Base-by-base conservation (phyloP, 2,797 vertebrate genomes). In the Mionectes olivaceus region DNA sequence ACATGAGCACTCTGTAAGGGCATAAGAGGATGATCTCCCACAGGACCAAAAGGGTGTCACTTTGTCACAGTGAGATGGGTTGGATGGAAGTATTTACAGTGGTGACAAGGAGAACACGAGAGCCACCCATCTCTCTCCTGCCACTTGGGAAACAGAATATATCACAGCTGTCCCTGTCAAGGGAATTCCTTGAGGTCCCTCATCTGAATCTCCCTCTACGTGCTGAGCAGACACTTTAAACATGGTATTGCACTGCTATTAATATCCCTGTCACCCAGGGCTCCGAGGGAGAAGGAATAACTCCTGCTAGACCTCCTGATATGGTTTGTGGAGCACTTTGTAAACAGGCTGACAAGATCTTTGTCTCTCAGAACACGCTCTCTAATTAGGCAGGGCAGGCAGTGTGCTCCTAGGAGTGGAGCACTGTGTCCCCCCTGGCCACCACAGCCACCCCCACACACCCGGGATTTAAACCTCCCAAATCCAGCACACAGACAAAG, bases 121-220 rank as follows among this genome's bases (percentile, higher is more conserved):
- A 93, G 65, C 46, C 33, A 13, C 57, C 35, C 35, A 1, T 27
- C 60, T 11, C 56, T 39, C 87, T 82, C 35, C 69, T 63, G 41
- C 33, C 81, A 59, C 90, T 53, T 70, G 80, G 80, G 95, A 95
- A 95, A 96, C 83, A 57, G 83, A n/a, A 90, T 95, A 69, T 67
- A 95, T 2, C 69, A 76, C 96, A 96, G 92, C 95, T 96, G 95
- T 95, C 77, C 57, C 83, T 21, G 68, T 16, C 85, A 55, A 3
- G 27, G 96, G 69, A 63, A 96, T 93, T 95, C 90, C 90, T 83
- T 57, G 76, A 93, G 94, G 24, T 90, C 19, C 79, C 93, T 41
- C 4, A 9, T 55, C 57, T 56, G 49, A 46, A 32, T 13, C 41
- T 86, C 61, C 25, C 70, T 17, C 37, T 9, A 21, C 41, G 41